Evolutionary conservation across 2,888 invertebrate genomes (phyloP).

Genomic region (Oxyteleia sp.): DNA sequence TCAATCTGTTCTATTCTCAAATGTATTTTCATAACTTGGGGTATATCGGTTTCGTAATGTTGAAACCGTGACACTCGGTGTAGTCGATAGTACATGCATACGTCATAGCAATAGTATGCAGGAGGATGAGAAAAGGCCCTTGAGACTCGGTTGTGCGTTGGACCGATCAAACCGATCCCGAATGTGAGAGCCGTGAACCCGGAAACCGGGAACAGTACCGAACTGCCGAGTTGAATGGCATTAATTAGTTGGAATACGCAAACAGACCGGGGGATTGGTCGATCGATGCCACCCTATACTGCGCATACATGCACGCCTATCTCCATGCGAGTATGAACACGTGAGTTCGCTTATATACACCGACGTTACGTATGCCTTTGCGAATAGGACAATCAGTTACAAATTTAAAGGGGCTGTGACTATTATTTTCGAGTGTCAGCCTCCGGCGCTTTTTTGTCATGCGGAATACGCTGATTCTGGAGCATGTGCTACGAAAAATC

Average conservation of each 20-base stretch:
- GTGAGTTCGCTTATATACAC: conserved; percentile 56
- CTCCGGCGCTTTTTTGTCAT: conserved; percentile 12
- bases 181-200: conserved; percentile 73
- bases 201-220: conserved; percentile 68
- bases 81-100: conserved; percentile 68
- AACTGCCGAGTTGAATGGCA: conserved; percentile 81
- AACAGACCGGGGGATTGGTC: conserved; percentile 78
- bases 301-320: conserved; percentile 52
- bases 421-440: conserved; percentile 37
- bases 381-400: conserved; percentile 69
- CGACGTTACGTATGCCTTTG: conserved; percentile 59
- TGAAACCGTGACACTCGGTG: conserved; percentile 55
- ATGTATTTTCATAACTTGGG: conserved; percentile 48
- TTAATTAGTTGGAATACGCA: conserved; percentile 84
- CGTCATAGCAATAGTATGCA: conserved; percentile 61
- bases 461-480: background rate
- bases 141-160: conserved; percentile 79
- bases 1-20: conserved; percentile 22
- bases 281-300: conserved; percentile 78
- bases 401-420: conserved; percentile 64
- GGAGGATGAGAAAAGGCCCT: conserved; percentile 77
- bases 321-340: conserved; percentile 55
- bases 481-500: background rate
- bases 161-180: conserved; percentile 79
- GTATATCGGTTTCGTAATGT: conserved; percentile 46